These are phyloP conservation scores for Bubo blakistoni DNA, from an alignment of 2,113 vertebrate species.

Conservation along the genomic window DNA sequence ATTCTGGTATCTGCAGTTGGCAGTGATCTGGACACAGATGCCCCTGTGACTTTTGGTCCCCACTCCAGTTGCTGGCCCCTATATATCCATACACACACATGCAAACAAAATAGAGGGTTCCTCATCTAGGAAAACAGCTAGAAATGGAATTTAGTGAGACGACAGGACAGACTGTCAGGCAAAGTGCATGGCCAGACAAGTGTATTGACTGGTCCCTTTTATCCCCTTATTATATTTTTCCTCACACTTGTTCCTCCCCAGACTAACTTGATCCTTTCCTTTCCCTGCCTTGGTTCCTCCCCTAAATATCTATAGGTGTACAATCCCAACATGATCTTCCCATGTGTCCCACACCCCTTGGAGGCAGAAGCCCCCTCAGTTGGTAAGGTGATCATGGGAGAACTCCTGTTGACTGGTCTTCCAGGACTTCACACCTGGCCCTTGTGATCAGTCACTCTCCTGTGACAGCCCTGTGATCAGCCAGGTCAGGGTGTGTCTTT, in stretches of 20 bases:
- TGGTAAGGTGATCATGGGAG: neutral
- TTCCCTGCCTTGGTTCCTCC: neutral
- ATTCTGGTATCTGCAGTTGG: neutral
- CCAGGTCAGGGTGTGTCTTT: neutral
- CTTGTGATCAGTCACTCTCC: accelerated
- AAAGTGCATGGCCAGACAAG: neutral
- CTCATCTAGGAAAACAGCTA: neutral
- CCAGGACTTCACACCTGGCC: neutral
- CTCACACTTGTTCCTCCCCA: neutral
- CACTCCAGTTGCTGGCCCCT: neutral
- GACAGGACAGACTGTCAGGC: neutral
- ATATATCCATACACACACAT: accelerated
- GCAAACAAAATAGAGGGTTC: neutral
- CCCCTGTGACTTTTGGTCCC: neutral
- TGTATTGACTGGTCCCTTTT: neutral
- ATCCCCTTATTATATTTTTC: neutral
- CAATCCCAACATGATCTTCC: neutral
- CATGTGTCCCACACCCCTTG: neutral
- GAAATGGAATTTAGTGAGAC: neutral
- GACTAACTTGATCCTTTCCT: neutral
- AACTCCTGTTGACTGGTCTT: neutral
- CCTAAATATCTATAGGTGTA: neutral
- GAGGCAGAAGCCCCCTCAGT: neutral
- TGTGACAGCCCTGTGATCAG: neutral
- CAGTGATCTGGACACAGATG: neutral